Conservation (phyloP, 2,113 vertebrate species). For the Phalacrocorax pelagicus region DNA sequence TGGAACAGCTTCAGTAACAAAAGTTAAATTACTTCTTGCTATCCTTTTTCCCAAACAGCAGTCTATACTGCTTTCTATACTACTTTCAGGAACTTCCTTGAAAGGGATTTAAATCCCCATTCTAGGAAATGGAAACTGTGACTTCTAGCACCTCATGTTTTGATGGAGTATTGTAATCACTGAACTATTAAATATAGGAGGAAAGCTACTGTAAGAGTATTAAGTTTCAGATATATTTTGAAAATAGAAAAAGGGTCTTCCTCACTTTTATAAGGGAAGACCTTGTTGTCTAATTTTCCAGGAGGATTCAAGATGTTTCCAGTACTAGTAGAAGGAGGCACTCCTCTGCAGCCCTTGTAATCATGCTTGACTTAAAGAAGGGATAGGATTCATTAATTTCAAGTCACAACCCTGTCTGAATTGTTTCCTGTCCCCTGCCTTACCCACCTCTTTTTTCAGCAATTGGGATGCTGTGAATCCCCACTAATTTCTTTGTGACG, state of each 20-base stretch:
- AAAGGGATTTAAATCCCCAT: neutral
- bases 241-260: neutral
- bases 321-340: neutral
- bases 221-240: neutral
- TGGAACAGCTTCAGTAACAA: neutral
- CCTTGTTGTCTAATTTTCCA: neutral
- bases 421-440: neutral
- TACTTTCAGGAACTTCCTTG: neutral
- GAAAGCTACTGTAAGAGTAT: neutral
- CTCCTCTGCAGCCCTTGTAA: neutral
- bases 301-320: neutral
- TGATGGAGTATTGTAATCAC: neutral
- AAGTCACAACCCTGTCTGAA: neutral
- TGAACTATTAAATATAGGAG: neutral
- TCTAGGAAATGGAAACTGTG: neutral
- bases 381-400: neutral
- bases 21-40: neutral
- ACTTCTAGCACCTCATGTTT: neutral
- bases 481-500: neutral
- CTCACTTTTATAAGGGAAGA: neutral
- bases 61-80: neutral
- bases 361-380: neutral
- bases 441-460: neutral
- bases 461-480: neutral
- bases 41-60: neutral